Evolutionary conservation across 2,797 vertebrate species (phyloP), one percentile per base, ranked within the genome.

Genomic region (Champsocephalus esox): DNA sequence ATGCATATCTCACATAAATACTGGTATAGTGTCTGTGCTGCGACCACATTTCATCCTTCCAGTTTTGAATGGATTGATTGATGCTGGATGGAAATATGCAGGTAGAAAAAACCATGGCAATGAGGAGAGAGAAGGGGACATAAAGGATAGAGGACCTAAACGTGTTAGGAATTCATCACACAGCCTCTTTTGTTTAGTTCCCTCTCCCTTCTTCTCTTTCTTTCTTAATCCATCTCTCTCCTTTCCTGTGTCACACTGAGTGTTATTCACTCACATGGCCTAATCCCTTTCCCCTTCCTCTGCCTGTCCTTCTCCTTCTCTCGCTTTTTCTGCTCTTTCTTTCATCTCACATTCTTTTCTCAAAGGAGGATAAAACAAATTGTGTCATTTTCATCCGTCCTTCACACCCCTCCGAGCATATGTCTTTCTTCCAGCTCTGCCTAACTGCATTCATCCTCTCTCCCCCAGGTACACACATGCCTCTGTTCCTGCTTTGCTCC

Each of bases 301-400:
- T 79, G 51, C 69, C 60, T 41, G n/a, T 61, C 19, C 41, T 28
- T 68, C 56, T 61, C 24, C 41, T 28, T 68, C 56, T 49, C 54
- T 80, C 61, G 8, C 34, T 38, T 9, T 38, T 38, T 44, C 64
- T 50, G 7, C 65, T 56, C 28, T 70, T 45, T 64, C 81, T 84
- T 88, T 88, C 82, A 82, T 80, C 66, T 76, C 67, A 55, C n/a
- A 58, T 73, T 70, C 65, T 83, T 85, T 85, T 79, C 84, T 85
- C 87, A 75, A 58, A 74, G 64, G 83, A 75, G 79, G 71, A 85
- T 86, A 59, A 81, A 88, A 85, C 80, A 83, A 82, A 84, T 80
- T 73, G 72, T 76, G 66, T 75, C 21, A 82, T 83, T 88, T 86
- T 79, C 74, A 77, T 82, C 69, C 76, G 76, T 83, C 73, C 75